These are phyloP conservation scores for Papilio dardanus DNA, from an alignment of 1,140 invertebrate genomes.

Conservation along the genomic window DNA sequence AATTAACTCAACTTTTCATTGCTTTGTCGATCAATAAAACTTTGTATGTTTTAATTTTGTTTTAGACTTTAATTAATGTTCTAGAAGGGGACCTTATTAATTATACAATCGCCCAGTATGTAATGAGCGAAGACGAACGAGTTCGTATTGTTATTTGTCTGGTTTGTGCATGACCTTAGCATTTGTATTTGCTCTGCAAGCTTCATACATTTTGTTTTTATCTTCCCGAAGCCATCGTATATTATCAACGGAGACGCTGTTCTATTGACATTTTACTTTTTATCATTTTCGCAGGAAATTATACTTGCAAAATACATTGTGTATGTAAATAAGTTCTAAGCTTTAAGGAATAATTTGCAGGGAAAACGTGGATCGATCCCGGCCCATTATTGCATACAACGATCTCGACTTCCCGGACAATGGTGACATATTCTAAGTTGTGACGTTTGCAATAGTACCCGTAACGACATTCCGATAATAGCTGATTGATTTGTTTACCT, in stretches of 20 bases:
- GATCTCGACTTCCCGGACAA: conserved; percentile 92
- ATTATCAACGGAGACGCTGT: neutral
- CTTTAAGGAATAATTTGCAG: conserved; percentile 81
- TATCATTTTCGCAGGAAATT: conserved; percentile 28
- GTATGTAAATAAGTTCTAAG: conserved; percentile 48
- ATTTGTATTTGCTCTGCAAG: conserved; percentile 43
- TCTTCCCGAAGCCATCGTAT: neutral
- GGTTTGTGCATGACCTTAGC: conserved; percentile 63
- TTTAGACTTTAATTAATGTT: neutral
- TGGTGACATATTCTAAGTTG: conserved; percentile 85
- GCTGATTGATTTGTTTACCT: neutral
- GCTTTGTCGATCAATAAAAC: neutral
- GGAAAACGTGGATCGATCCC: conserved; percentile 84
- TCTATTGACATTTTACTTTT: conserved; percentile 21
- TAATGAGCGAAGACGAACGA: conserved; percentile 19
- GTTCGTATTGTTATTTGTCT: conserved; percentile 15
- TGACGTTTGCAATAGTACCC: conserved; percentile 17
- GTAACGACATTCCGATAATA: neutral
- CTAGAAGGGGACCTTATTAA: neutral
- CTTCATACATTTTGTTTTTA: conserved; percentile 18
- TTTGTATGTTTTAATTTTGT: neutral
- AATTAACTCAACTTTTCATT: neutral
- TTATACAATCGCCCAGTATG: neutral
- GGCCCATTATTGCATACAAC: conserved; percentile 91
- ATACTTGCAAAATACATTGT: conserved; percentile 28